Evolutionary conservation across 2,888 invertebrate species (phyloP).

Genomic region (Scrobipalpa atriplicella): DNA sequence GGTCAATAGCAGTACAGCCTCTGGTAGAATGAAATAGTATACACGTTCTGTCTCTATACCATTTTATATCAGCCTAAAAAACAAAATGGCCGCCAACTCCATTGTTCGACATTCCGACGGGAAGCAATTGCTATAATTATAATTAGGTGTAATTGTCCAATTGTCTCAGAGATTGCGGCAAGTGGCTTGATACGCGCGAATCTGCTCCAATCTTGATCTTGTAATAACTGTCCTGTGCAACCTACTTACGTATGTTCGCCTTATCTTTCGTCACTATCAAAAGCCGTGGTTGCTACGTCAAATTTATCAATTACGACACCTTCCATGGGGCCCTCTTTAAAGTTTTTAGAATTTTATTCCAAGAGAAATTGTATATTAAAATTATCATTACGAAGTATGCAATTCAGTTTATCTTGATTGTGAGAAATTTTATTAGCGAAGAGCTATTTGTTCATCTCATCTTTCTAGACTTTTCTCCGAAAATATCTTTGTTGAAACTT

Average conservation of each 20-base stretch:
- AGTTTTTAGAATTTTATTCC: neutral
- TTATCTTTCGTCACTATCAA: conserved; percentile 21
- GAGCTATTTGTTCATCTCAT: neutral
- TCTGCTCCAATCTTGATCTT: conserved; percentile 51
- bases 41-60: neutral
- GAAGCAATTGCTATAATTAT: conserved; percentile 55
- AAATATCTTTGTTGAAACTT: conserved; percentile 22
- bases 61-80: conserved; percentile 29
- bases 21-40: no score
- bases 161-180: conserved; percentile 47
- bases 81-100: conserved; percentile 33
- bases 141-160: conserved; percentile 54
- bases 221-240: conserved; percentile 28
- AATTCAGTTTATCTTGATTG: neutral
- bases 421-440: neutral
- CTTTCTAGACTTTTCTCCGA: conserved; percentile 11
- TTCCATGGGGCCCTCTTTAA: conserved; percentile 9
- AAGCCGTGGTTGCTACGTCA: neutral
- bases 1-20: no score
- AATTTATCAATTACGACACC: conserved; percentile 21
- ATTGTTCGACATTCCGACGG: conserved; percentile 45
- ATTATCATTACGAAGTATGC: neutral
- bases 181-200: conserved; percentile 49
- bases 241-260: conserved; percentile 26
- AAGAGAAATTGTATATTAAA: neutral